These are phyloP conservation scores for Meta bourneti DNA, from an alignment of 2,888 invertebrate species.

Conservation along the genomic window DNA sequence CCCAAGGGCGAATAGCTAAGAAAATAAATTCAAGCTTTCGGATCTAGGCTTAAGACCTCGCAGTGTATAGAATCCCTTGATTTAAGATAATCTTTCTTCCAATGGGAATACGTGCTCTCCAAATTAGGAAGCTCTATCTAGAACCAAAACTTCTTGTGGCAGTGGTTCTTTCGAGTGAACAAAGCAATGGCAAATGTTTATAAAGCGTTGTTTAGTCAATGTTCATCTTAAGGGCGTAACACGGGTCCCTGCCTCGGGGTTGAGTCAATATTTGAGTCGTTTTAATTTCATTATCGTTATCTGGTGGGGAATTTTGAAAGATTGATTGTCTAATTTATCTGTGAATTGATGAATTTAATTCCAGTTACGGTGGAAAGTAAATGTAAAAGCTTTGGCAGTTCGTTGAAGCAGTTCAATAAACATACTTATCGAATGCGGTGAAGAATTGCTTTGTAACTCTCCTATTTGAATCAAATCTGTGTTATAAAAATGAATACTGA, in stretches of 20 bases:
- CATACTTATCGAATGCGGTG: no score
- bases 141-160: not conserved
- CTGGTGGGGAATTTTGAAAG: not conserved
- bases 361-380: not conserved
- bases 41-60: not conserved
- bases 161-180: not conserved
- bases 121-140: not conserved
- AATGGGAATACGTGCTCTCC: not conserved
- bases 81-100: not conserved
- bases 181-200: not conserved
- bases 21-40: not conserved
- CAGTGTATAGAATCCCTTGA: not conserved
- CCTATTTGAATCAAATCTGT: no score
- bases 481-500: no score
- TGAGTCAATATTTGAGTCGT: not conserved
- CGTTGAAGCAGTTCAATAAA: no score
- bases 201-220: not conserved
- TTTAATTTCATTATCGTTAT: not conserved
- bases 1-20: not conserved
- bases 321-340: not conserved
- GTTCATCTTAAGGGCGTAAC: not conserved
- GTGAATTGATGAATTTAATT: not conserved
- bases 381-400: not conserved
- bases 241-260: not conserved
- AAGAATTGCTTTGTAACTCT: no score